Conservation (phyloP, 2,113 vertebrate genomes). For the Martes martes region DNA sequence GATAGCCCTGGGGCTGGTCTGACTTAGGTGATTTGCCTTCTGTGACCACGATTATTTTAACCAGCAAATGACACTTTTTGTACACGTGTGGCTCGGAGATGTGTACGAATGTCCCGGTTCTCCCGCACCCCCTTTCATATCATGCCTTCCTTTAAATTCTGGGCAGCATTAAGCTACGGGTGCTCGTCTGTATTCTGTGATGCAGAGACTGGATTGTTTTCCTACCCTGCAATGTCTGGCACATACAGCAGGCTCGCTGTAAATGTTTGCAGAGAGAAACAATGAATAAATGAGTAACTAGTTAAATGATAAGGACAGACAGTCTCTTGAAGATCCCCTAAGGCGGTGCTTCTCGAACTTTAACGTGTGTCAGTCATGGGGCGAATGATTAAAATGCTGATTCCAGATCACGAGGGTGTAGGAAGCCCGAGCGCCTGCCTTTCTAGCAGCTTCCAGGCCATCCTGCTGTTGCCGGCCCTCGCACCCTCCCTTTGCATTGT, state of each 20-base stretch:
- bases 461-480: neutral
- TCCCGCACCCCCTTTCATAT: neutral
- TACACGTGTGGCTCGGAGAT: neutral
- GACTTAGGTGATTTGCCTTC: neutral
- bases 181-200: fast-evolving
- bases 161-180: neutral
- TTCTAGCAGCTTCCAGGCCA: neutral
- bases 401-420: neutral
- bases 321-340: neutral
- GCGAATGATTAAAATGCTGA: neutral
- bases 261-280: neutral
- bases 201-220: too few species aligned
- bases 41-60: neutral
- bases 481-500: neutral
- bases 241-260: neutral
- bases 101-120: fast-evolving
- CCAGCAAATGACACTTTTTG: neutral
- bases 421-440: neutral
- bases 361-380: neutral
- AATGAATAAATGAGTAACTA: neutral
- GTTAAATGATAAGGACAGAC: neutral
- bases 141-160: neutral
- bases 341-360: neutral
- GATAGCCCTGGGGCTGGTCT: neutral
- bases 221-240: neutral